These are phyloP conservation scores for Papilio aristodemus DNA, from an alignment of 1,140 invertebrate species.

Conservation along the genomic window DNA sequence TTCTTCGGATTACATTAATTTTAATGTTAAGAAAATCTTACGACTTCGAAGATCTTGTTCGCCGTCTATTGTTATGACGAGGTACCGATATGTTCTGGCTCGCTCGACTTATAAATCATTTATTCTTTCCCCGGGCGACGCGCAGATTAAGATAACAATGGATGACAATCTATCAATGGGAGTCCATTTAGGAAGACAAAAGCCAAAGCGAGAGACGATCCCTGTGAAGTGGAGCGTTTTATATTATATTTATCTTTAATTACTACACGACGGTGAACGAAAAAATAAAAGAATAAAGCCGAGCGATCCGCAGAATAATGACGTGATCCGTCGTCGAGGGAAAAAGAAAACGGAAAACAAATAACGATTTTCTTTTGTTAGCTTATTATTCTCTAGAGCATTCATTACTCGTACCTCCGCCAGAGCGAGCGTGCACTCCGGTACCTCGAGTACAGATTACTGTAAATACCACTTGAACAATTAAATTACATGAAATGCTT, in stretches of 20 bases:
- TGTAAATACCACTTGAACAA: slow-evolving; percentile 16
- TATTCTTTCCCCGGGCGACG: slow-evolving; percentile 64
- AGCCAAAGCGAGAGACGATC: slow-evolving; percentile 58
- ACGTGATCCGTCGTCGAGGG: slow-evolving; percentile 65
- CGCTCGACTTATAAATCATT: slow-evolving; percentile 72
- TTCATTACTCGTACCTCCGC: slow-evolving; percentile 67
- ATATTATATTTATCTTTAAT: slow-evolving; percentile 80
- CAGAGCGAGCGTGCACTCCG: slow-evolving; percentile 41
- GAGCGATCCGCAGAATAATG: slow-evolving; percentile 67
- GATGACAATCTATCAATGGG: slow-evolving; percentile 76
- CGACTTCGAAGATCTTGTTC: background rate
- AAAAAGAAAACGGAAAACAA: slow-evolving; percentile 71
- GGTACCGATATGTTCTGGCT: slow-evolving; percentile 1
- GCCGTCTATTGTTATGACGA: slow-evolving; percentile 7
- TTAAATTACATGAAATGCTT: background rate
- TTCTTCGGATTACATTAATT: slow-evolving; percentile 23
- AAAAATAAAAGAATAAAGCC: slow-evolving; percentile 54
- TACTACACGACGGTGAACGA: slow-evolving; percentile 66
- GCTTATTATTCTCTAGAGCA: slow-evolving; percentile 76
- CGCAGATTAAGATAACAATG: slow-evolving; percentile 77
- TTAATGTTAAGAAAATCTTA: slow-evolving; percentile 18
- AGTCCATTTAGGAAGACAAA: slow-evolving; percentile 74
- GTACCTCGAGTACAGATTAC: slow-evolving; percentile 40
- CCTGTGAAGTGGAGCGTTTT: slow-evolving; percentile 71
- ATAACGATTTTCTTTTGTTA: slow-evolving; percentile 79